A percentile compares a stretch with the other conserved stretches of the same genome.
Conservation (phyloP, 2,888 invertebrate genomes). For the Andrena fulva region DNA sequence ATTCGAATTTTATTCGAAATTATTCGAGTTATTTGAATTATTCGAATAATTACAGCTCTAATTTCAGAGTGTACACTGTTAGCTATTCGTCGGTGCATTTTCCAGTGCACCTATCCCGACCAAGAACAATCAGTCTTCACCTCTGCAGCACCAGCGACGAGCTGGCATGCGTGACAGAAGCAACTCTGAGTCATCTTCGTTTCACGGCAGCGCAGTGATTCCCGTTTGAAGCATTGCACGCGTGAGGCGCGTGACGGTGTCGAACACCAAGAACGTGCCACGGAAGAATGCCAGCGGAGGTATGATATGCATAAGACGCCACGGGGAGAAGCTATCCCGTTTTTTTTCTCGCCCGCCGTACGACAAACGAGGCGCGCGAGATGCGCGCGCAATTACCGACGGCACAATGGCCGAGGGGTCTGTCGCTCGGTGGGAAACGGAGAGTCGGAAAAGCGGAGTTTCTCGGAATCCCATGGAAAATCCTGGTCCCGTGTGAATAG, state of each 20-base stretch:
- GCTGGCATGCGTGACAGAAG: constrained; percentile 43
- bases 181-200: constrained; percentile 56
- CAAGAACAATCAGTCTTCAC: neutral
- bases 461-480: constrained; percentile 1
- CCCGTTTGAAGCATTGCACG: constrained; percentile 36
- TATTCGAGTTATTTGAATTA: too few species aligned
- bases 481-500: constrained; percentile 9
- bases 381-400: constrained; percentile 29
- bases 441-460: constrained; percentile 29
- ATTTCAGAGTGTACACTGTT: too few species aligned
- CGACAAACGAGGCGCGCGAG: constrained; percentile 14
- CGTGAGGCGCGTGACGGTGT: constrained; percentile 32
- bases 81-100: too few species aligned
- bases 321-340: constrained; percentile 21
- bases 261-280: constrained; percentile 47
- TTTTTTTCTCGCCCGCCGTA: constrained; percentile 21
- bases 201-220: constrained; percentile 14
- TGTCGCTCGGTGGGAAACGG: constrained; percentile 21
- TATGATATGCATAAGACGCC: constrained; percentile 18
- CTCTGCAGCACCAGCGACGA: constrained; percentile 12
- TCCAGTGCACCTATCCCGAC: neutral
- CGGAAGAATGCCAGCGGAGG: constrained; percentile 20
- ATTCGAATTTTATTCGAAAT: too few species aligned
- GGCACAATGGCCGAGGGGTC: constrained; percentile 22
- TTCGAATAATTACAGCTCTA: too few species aligned